These are phyloP conservation scores for Sebastes iracundus DNA, from an alignment of 2,797 vertebrate species.

Conservation along the genomic window DNA sequence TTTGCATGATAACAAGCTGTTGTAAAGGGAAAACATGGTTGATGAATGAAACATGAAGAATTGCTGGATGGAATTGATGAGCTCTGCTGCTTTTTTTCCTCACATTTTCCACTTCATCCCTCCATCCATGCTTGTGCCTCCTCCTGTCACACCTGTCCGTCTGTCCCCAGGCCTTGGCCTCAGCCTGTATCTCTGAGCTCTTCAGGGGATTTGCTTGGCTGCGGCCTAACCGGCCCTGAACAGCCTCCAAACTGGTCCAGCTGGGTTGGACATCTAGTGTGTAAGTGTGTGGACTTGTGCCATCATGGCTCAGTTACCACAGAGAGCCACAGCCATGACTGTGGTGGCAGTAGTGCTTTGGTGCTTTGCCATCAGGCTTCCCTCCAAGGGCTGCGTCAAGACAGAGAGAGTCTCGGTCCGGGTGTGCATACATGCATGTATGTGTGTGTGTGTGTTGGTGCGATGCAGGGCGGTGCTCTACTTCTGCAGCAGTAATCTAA, in stretches of 20 bases:
- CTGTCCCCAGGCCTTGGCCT: conserved; percentile 63
- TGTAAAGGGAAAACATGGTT: conserved; percentile 59
- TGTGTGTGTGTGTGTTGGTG: conserved; percentile 35
- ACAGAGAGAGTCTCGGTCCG: conserved; percentile 69
- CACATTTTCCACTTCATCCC: conserved; percentile 22
- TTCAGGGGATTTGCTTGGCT: conserved; percentile 79
- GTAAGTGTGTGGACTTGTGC: conserved; percentile 56
- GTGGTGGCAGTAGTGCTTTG: conserved; percentile 70
- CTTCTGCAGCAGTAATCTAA: conserved; percentile 85
- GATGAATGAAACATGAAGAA: conserved; percentile 79
- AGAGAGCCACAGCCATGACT: conserved; percentile 57
- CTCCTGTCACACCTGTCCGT: conserved; percentile 61
- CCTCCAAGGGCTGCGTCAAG: conserved; percentile 76
- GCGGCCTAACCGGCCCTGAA: conserved; percentile 71
- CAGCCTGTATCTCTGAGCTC: conserved; percentile 64
- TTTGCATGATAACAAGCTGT: conserved; percentile 77
- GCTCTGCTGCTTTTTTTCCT: conserved; percentile 41
- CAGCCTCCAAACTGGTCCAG: conserved; percentile 79
- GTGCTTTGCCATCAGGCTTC: conserved; percentile 78
- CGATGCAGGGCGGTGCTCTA: conserved; percentile 76
- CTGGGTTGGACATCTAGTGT: conserved; percentile 67
- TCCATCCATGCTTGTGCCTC: not conserved
- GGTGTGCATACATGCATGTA: conserved; percentile 11
- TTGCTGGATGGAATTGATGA: conserved; percentile 38
- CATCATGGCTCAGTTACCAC: conserved; percentile 61